Percentiles rank a stretch among this genome's conserved stretches.
Evolutionary conservation across 2,113 vertebrate species (phyloP).

Genomic region (Manacus vitellinus): DNA sequence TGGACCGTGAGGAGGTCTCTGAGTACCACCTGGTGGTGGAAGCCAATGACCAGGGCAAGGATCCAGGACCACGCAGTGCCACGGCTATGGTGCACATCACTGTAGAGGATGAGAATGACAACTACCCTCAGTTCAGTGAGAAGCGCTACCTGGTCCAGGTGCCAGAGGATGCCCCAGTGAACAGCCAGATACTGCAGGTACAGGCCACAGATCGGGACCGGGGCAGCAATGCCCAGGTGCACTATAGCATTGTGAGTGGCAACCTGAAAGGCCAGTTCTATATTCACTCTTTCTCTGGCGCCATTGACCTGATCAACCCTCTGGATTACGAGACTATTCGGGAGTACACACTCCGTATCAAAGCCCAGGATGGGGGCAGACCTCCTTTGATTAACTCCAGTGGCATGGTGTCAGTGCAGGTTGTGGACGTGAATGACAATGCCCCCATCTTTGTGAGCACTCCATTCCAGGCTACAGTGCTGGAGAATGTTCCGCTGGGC

Average conservation of each 20-base stretch:
- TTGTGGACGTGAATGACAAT: constrained; percentile 94
- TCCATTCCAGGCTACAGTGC: constrained; percentile 92
- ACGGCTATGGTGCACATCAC: constrained; percentile 88
- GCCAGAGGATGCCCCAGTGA: constrained; percentile 86
- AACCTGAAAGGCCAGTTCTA: constrained; percentile 95
- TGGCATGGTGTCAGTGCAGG: constrained; percentile 91
- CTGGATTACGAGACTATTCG: constrained; percentile 91
- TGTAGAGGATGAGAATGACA: constrained; percentile 95
- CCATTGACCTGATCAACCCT: constrained; percentile 91
- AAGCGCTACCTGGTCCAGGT: constrained; percentile 90
- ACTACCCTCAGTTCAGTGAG: constrained; percentile 94
- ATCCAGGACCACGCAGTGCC: constrained; percentile 87
- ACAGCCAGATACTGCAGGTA: constrained; percentile 89
- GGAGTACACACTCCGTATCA: constrained; percentile 91
- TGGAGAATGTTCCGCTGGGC: constrained; percentile 90
- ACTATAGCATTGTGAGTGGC: constrained; percentile 95
- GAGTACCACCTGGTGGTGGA: constrained; percentile 90
- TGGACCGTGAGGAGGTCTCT: constrained; percentile 86
- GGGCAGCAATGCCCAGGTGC: constrained; percentile 90
- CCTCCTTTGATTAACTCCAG: constrained; percentile 93
- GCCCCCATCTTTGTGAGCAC: constrained; percentile 97
- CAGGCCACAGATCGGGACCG: constrained; percentile 89
- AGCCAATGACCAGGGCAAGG: constrained; percentile 93
- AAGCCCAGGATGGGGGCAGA: constrained; percentile 94
- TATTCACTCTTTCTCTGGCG: constrained; percentile 89